Base-by-base conservation (phyloP, 2,113 vertebrate genomes). In the Ascaphus truei region DNA sequence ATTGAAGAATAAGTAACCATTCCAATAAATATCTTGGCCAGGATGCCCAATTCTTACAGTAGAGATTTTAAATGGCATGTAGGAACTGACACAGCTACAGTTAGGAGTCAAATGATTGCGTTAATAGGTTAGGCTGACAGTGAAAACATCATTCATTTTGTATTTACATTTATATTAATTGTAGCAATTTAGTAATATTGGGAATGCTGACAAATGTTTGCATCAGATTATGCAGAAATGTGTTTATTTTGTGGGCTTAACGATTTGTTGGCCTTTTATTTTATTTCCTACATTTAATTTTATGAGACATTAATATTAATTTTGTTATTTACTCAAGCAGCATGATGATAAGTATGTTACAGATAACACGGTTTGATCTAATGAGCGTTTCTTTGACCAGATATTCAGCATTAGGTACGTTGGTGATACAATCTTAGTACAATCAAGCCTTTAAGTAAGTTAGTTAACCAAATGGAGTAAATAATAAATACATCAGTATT, bases 221-320 rank as follows among this genome's bases (percentile, higher is more conserved):
- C 76, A 73, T 57, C 72, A 76, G 81, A 78, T 20, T 76, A 66
- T 79, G 27, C 65, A 27, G 48, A 52, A 61, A 78, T 47, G 47
- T 48, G 73, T 68, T 65, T 63, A 12, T 75, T 79, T 73, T 79
- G 59, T 77, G 73, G 68, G 36, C 59, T 51, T 78, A 15, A 77
- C 73, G 1, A 71, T 63, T 80, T 75, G 12, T 75, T 73, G 3
- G 72, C 26, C 2, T 76, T 77, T 39, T 18, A 68, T 68, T 9
- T 15, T 47, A 20, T 62, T 34, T 30, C n/a, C 11, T 39, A 39
- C 5, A 18, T 50, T 60, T 74, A 37, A 59, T 60, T 8, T 73
- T 75, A 39, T 5, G 62, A 77, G 41, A 51, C 50, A 71, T 33
- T 76, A 1, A 1, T 69, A 6, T 48, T 68, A 16, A 15, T 58